These are phyloP conservation scores for Vimba vimba DNA, from an alignment of 2,113 vertebrate species.

Conservation along the genomic window DNA sequence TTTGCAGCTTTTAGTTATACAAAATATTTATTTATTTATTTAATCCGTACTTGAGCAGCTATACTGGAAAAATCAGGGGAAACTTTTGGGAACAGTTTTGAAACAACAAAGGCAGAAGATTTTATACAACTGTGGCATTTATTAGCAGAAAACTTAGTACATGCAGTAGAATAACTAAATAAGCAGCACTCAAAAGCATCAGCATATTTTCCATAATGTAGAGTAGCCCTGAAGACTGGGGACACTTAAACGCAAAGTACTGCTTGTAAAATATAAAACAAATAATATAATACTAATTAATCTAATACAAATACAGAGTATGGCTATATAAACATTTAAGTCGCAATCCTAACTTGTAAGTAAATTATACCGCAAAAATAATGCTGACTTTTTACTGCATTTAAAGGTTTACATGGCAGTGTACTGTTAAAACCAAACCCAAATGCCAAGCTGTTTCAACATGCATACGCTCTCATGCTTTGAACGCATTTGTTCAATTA, in stretches of 20 bases:
- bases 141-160: neutral
- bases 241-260: conserved; percentile 8
- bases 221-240: neutral
- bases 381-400: conserved; percentile 18
- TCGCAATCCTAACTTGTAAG: neutral
- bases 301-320: neutral
- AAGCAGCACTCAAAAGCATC: neutral
- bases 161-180: conserved; percentile 5
- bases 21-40: no score
- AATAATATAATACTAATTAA: conserved; percentile 1
- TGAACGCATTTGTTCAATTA: neutral
- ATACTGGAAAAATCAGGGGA: no score
- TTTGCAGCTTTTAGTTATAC: no score
- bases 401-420: neutral
- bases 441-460: neutral
- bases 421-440: neutral
- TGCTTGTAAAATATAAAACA: neutral
- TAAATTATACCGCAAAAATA: neutral
- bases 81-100: neutral
- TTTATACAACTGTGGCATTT: neutral
- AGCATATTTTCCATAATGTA: neutral
- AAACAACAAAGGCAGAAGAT: neutral
- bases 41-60: no score
- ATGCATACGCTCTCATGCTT: neutral
- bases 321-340: neutral